Conservation (phyloP, 2,888 invertebrate species). For the Diadegma fenestrale region DNA sequence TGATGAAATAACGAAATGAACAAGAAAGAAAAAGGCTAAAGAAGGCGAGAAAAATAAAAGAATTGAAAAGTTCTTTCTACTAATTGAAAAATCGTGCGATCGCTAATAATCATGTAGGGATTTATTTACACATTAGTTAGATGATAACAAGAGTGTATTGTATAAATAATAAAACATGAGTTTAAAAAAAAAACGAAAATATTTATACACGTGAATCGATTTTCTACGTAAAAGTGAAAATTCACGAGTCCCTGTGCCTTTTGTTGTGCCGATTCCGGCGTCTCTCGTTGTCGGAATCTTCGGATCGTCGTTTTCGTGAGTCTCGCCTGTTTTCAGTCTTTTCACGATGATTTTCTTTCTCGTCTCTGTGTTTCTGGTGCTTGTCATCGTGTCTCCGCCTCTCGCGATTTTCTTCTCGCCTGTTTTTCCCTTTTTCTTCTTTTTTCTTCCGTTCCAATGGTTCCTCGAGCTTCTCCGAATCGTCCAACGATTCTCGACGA, state of each 20-base stretch:
- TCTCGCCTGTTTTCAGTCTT: slow-evolving; percentile 62
- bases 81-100: slow-evolving; percentile 55
- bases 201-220: neutral
- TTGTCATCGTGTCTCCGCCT: slow-evolving; percentile 27
- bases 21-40: neutral
- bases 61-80: slow-evolving; percentile 8
- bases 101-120: slow-evolving; percentile 53
- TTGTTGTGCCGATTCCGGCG: slow-evolving; percentile 56
- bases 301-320: slow-evolving; percentile 68
- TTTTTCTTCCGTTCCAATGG: slow-evolving; percentile 62
- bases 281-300: slow-evolving; percentile 64
- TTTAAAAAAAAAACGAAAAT: slow-evolving; percentile 12
- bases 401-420: slow-evolving; percentile 56
- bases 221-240: neutral
- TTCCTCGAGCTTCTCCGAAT: slow-evolving; percentile 40
- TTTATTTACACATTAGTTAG: slow-evolving; percentile 55
- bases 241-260: slow-evolving; percentile 59
- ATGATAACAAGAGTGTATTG: slow-evolving; percentile 46
- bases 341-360: slow-evolving; percentile 66
- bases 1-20: slow-evolving; percentile 46
- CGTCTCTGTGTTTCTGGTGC: slow-evolving; percentile 48
- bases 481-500: slow-evolving; percentile 56
- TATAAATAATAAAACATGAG: slow-evolving; percentile 41
- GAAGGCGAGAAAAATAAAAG: neutral
- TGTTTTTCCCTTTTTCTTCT: slow-evolving; percentile 72